Evolutionary conservation across 1,140 invertebrate genomes (phyloP).

Genomic region (Lucilia cuprina): DNA sequence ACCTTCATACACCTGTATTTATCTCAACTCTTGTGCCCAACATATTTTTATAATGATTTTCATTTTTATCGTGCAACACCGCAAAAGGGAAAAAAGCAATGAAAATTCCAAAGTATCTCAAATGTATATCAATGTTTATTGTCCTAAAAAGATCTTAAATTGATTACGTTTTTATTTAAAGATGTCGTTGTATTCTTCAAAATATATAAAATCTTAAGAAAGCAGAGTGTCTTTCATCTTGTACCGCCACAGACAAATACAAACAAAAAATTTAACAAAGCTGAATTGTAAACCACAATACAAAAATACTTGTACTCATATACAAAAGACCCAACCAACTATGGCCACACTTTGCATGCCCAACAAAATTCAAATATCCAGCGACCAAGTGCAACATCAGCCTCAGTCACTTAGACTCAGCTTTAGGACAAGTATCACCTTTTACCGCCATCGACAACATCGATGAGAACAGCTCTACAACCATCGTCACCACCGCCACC

Average conservation of each 20-base stretch:
- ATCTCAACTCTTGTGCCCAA: background rate
- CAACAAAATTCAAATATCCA: background rate
- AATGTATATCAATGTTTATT: conserved; percentile 29
- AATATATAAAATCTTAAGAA: background rate
- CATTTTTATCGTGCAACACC: background rate
- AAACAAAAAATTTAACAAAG: background rate
- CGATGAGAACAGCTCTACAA: background rate
- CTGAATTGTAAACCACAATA: background rate
- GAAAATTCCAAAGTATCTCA: conserved; percentile 21
- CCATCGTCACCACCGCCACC: background rate
- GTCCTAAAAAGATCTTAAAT: conserved; percentile 27
- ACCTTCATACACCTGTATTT: background rate
- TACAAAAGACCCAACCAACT: background rate
- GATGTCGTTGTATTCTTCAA: conserved; percentile 15
- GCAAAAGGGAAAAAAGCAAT: background rate
- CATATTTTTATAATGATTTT: conserved; percentile 19
- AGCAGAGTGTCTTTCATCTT: background rate
- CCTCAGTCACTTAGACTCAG: background rate
- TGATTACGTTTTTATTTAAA: conserved; percentile 29
- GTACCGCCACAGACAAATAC: background rate
- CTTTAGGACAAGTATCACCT: background rate
- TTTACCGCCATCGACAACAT: background rate
- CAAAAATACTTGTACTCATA: background rate
- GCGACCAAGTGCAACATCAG: background rate
- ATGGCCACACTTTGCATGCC: conserved; percentile 29